Base-by-base conservation (phyloP, 2,113 vertebrate genomes). In the Embiotoca jacksoni region DNA sequence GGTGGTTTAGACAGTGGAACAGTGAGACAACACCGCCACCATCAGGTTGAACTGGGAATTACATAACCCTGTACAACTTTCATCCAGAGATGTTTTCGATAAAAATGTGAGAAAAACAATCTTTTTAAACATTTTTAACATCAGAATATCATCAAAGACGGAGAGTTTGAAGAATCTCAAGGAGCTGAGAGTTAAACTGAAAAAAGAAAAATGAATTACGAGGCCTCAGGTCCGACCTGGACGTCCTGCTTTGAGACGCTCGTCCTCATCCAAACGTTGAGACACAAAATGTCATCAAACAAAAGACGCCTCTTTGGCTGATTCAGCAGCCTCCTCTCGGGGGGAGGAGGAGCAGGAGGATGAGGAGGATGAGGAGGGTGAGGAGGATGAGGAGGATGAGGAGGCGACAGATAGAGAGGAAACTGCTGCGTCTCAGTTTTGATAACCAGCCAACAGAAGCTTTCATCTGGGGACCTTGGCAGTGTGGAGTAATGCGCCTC, bases 361-460 rank as follows among this genome's bases (percentile, higher is more conserved):
- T 31, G 76, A 66, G 13, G 60, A 49, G 13, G 65, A 59, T 3
- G 61, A 52, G 15, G 60, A 30, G 5, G 71, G 36, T 8, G 65
- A 53, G 14, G 37, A 60, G n/a, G 30, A 35, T 46, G 62, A 60
- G 62, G 61, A 73, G 41, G 36, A 36, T 23, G 23, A 54, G 32
- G 54, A 55, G 44, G 46, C 3, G 16, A 57, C 33, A 57, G 73
- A 56, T 32, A 54, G n/a, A 60, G 37, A 44, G 79, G 82, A 87
- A 89, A 81, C 65, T 89, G 88, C 88, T 89, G 88, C 14, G 78
- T 82, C 78, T 87, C 37, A 15, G 56, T 85, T 90, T 88, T 90
- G 84, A 82, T 72, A 78, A 73, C 60, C 64, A 85, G 83, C 86
- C 86, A 84, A 76, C 32, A 33, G 84, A 88, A 84, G n/a, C 82